Base-by-base conservation (phyloP, 2,797 vertebrate species). In the Rhynchonycteris naso region DNA sequence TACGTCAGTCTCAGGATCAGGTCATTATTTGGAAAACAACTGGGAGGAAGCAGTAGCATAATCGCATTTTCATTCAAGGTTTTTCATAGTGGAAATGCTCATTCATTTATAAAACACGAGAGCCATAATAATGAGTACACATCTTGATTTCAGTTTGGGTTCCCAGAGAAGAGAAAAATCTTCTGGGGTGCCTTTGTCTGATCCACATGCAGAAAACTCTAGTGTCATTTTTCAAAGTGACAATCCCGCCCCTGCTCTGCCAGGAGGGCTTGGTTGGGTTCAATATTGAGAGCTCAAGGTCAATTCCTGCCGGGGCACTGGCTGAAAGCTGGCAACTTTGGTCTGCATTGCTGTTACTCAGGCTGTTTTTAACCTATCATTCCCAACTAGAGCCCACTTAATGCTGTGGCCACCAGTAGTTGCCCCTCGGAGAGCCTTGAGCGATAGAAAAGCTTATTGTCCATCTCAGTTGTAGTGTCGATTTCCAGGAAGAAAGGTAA, bases 241-340 rank as follows among this genome's bases (percentile, higher is more conserved):
- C 52, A 93, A 63, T 95, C 59, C 84, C 71, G 58, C 90, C 63
- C 91, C 95, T 96, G 10, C 43, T 96, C 96, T 95, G 93, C 93
- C 95, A 43, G 43, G 47, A 58, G 94, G 90, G 94, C 95, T 96
- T 97, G 96, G 97, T 97, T 97, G 97, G 88, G 97, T 97, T 97
- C 97, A 97, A 97, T 93, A 95, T 96, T 93, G 96, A 97, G 97
- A 98, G 61, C 76, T 95, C 96, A 97, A 81, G 96, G 90, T 95
- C 96, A 97, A 89, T 59, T 94, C 50, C 75, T 21, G 30, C 90
- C 81, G 89, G 12, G 52, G 94, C 97, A 95, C 97, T 96, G 95
- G 96, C 95, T 95, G 94, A 97, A 97, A 98, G 38, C 22, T 56
- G 66, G 65, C 92, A 96, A 96, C 96, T 97, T 95, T 89, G 97